Base-by-base conservation (phyloP, 2,797 vertebrate species). In the Parotocinclus haroldoi region DNA sequence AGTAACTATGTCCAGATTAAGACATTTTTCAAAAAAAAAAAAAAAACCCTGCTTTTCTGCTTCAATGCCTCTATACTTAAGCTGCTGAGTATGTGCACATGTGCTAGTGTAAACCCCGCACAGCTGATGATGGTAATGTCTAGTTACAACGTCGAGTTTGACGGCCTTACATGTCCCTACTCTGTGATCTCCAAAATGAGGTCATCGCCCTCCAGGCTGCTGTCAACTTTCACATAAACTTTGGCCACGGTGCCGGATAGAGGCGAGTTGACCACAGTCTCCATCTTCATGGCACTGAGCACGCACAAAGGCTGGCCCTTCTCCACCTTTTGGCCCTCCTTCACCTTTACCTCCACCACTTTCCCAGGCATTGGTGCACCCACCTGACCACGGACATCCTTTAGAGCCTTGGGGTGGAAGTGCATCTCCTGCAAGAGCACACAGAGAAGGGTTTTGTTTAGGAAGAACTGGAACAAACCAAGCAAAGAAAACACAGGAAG, bases 221-320 rank as follows among this genome's bases (percentile, higher is more conserved):
- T 78, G 51, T 95, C 92, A 0, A 79, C 27, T 4, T 82, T 86
- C 42, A 93, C 89, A 0, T 96, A 88, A 38, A 98, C 64, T 57
- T 88, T 89, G n/a, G 81, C 80, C 79, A 98, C 42, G 0, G 87
- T 94, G 37, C 96, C 96, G 0, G 84, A 78, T 76, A 93, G 0
- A 0, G 96, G 95, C 0, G 94, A 94, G 64, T 95, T 97, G 77
- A 98, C 95, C 83, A 98, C 93, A 0, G 87, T 98, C 88, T 98
- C 96, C 95, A 96, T 98, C 85, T 98, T 98, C 96, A 98, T 98
- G 80, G 96, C 94, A 0, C 93, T 96, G 59, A 98, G 91, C 42
- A 98, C 94, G n/a, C 95, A 97, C 18, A 98, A 90, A 0, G 94
- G 93, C 76, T 94, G 91, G 17, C 95, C 95, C 79, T 97, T 97